Conservation (phyloP, 2,888 invertebrate species). For the Sinotaia quadrata region DNA sequence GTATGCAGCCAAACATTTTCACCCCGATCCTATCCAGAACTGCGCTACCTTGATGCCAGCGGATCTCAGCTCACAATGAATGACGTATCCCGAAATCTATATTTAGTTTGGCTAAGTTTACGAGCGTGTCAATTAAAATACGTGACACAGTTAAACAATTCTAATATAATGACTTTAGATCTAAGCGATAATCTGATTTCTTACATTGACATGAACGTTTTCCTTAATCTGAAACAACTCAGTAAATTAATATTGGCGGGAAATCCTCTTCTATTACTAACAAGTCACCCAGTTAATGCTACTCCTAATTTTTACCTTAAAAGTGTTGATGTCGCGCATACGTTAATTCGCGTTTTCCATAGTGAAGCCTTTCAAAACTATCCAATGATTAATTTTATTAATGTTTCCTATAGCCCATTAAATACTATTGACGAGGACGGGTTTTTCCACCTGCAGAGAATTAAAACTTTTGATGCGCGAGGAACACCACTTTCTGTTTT, state of each 20-base stretch:
- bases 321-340: too few relatives aligned
- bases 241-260: background rate
- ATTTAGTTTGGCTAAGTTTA: background rate
- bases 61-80: background rate
- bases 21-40: background rate
- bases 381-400: too few relatives aligned
- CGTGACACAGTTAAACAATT: background rate
- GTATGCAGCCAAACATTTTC: background rate
- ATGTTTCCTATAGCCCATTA: too few relatives aligned
- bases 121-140: background rate
- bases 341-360: too few relatives aligned
- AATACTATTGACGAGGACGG: too few relatives aligned
- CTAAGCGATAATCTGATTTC: constrained; percentile 14
- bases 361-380: too few relatives aligned
- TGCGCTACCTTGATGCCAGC: constrained; percentile 17
- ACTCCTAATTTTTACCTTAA: too few relatives aligned
- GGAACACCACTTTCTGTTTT: too few relatives aligned
- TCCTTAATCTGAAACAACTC: background rate
- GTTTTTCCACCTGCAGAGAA: too few relatives aligned
- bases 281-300: too few relatives aligned
- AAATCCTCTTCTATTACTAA: background rate
- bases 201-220: constrained; percentile 5
- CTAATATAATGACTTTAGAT: constrained; percentile 10
- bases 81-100: background rate
- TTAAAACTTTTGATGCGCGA: too few relatives aligned